phyloP scores from a whole-genome alignment of 2,113 vertebrate genomes.

The Rhipidura dahli region DNA sequence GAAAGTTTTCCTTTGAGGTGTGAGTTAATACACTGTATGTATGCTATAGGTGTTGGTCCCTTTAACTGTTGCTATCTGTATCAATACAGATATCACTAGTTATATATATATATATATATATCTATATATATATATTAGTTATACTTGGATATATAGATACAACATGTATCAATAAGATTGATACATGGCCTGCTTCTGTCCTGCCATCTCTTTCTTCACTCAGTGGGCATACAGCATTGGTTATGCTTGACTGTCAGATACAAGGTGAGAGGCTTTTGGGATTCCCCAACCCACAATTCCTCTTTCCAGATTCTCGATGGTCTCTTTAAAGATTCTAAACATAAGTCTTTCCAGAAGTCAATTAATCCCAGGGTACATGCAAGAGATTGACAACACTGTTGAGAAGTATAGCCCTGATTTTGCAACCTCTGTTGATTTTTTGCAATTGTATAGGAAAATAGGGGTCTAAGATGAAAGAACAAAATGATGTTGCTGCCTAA shows the following conservation, averaged over 20 bases:
- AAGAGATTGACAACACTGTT: neutral
- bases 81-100: too few relatives aligned
- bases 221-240: neutral
- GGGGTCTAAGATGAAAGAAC: neutral
- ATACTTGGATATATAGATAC: too few relatives aligned
- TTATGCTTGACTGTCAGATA: neutral
- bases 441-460: neutral
- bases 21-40: neutral
- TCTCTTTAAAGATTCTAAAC: neutral
- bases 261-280: neutral
- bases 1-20: neutral
- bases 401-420: neutral
- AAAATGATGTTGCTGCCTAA: neutral
- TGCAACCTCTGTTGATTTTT: neutral
- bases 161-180: too few relatives aligned
- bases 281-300: neutral
- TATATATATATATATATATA: too few relatives aligned
- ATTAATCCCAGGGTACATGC: neutral
- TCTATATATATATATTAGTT: too few relatives aligned
- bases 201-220: neutral
- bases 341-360: neutral
- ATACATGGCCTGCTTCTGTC: neutral
- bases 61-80: neutral
- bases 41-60: neutral
- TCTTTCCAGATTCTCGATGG: neutral